Base-by-base conservation (phyloP, 2,888 invertebrate genomes). In the Chrysolina haemoptera region DNA sequence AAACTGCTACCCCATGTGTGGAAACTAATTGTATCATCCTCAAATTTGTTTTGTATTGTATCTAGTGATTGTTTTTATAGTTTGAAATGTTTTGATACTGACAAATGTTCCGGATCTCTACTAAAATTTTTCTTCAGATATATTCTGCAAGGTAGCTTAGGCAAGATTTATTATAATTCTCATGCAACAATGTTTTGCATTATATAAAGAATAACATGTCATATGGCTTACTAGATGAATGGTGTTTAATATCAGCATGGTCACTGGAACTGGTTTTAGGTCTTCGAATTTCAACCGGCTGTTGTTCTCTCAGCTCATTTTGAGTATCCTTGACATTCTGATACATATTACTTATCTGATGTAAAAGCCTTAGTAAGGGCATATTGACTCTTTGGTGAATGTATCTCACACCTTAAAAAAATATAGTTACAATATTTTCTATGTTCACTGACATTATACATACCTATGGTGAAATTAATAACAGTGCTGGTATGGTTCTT, bases 291-390 rank as follows among this genome's bases (percentile, higher is more conserved):
- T 88, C 88, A 1, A 85, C 85, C 0, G 90, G 82, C 67, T 90
- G 91, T 79, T 95, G 94, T 81, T 94, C 94, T 80, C 95, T 93
- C 74, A 98, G 90, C 84, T 98, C 98, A 81, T 94, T 93, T 85
- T 97, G 96, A 0, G 98, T 98, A 85, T 98, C 97, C 85, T 97
- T 96, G 1, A 98, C 97, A 87, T 98, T 98, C 88, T 97, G 97
- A 88, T 98, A 97, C 97, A 98, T 98, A 85, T 97, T 98, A 84
- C 95, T 96, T 85, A 98, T 98, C 89, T 98, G 98, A 89, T 98
- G 98, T 73, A 98, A 90, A 68, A 98, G 90, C 67, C 98, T 90
- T 62, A 98, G 89, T 48, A 98, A 89, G 0, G 98, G 98, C 98
- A 98, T 98, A 88, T 98, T 98, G 1, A 98, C 97, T 90, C 98